Conservation (phyloP, 2,113 vertebrate genomes). For the human region GRCh38 chr1:231730001-231730500, state of each 20-base stretch:
- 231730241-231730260: conserved; percentile 66
- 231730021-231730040: background rate
- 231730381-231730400: no score
- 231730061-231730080: conserved; percentile 29
- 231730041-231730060: conserved; percentile 28
- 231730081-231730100: conserved; percentile 43
- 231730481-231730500: no score
- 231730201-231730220: conserved; percentile 68
- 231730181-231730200: conserved; percentile 53
- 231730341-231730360: background rate
- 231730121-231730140: conserved; percentile 76
- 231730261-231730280: conserved; percentile 50
- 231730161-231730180: conserved; percentile 70
- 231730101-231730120: conserved; percentile 57
- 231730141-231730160: conserved; percentile 77
- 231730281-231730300: background rate
- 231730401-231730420: no score
- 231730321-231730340: background rate
- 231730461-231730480: no score
- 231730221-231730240: conserved; percentile 55
- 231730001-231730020: background rate
- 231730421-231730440: no score
- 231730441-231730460: no score
- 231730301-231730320: background rate
- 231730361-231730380: background rate